Conservation (phyloP, 1,140 invertebrate genomes). For the Cepaea nemoralis region DNA sequence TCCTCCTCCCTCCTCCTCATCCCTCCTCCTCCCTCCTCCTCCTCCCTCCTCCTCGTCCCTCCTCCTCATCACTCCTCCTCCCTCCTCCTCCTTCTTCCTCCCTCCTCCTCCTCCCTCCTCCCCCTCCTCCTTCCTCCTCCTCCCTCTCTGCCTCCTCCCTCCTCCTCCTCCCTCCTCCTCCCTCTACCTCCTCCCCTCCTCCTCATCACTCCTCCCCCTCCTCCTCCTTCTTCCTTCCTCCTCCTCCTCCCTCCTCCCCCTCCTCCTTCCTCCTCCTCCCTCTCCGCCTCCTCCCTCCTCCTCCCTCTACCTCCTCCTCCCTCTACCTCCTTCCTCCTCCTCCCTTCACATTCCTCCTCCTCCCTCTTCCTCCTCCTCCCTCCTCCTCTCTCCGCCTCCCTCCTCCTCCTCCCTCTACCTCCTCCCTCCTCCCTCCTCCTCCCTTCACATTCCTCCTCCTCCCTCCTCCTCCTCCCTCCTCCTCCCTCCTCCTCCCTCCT, state of each 20-base stretch:
- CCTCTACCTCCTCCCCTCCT: not conserved
- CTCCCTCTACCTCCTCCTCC: not conserved
- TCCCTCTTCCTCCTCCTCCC: not conserved
- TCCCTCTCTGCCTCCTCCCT: too few relatives aligned
- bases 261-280: not conserved
- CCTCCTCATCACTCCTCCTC: conserved; percentile 22
- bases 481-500: not conserved
- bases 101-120: conserved; percentile 18
- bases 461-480: not conserved
- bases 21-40: too few relatives aligned
- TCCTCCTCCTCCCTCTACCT: not conserved
- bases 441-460: too few relatives aligned
- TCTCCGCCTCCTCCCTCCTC: too few relatives aligned
- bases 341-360: too few relatives aligned
- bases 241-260: not conserved
- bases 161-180: not conserved
- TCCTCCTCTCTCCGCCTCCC: too few relatives aligned
- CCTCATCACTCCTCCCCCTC: too few relatives aligned
- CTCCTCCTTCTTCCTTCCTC: not conserved
- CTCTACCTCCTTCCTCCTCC: not conserved
- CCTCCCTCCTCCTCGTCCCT: too few relatives aligned
- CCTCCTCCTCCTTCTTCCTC: conserved; percentile 14
- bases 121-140: not conserved
- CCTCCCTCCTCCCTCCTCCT: conserved; percentile 34
- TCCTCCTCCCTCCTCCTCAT: too few relatives aligned